phyloP scores from a whole-genome alignment of 2,113 vertebrate species.

The Odontophorus gujanensis region DNA sequence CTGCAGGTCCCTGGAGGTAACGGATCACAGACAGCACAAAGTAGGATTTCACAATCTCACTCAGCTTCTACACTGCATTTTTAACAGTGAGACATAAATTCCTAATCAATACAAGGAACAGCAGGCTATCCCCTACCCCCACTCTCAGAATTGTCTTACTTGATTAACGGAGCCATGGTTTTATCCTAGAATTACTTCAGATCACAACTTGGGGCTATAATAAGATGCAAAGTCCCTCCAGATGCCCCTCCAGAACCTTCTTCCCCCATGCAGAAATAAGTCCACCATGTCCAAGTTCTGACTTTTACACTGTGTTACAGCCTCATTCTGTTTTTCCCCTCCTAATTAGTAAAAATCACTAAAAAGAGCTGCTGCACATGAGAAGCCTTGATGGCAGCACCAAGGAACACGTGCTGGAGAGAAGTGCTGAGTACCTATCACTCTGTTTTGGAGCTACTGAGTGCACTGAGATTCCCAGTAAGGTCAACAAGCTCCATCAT shows the following conservation, averaged over 20 bases:
- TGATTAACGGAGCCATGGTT: conserved; percentile 46
- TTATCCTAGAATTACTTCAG: conserved; percentile 26
- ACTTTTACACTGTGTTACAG: not conserved
- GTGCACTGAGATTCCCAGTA: not conserved
- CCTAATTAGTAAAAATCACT: not conserved
- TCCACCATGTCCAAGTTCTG: not conserved
- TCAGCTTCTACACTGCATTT: conserved; percentile 53
- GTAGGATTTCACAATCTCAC: conserved; percentile 44
- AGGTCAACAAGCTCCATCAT: not conserved
- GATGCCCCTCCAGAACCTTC: not conserved
- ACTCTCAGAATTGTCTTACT: conserved; percentile 23
- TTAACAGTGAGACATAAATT: conserved; percentile 75
- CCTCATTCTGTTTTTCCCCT: not conserved
- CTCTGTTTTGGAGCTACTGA: not conserved
- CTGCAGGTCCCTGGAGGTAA: not conserved
- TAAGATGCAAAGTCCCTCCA: not conserved
- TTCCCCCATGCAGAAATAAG: not conserved
- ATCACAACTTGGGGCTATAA: not conserved
- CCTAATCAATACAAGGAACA: conserved; percentile 72
- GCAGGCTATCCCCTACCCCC: conserved; percentile 1
- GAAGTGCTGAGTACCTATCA: not conserved
- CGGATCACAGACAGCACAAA: conserved; percentile 59
- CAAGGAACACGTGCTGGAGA: not conserved
- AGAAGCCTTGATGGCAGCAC: not conserved
- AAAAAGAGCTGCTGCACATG: not conserved